Evolutionary conservation across 1,140 invertebrate genomes (phyloP).

Genomic region (Dreissena rostriformis): DNA sequence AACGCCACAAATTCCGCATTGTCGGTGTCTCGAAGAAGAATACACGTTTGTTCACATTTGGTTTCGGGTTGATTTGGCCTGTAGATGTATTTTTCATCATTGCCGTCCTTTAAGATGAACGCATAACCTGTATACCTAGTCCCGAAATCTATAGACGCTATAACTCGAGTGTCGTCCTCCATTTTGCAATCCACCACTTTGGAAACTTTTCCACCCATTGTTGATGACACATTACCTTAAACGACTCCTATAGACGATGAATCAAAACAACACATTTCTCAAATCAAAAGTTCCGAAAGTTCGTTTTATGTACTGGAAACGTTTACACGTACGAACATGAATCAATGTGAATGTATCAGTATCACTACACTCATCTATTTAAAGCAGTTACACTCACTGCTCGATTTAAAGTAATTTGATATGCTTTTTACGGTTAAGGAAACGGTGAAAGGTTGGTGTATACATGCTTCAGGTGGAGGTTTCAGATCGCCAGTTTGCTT

Average conservation of each 20-base stretch:
- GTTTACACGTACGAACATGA: not conserved
- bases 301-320: not conserved
- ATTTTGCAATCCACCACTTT: not conserved
- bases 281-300: not conserved
- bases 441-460: too few relatives aligned
- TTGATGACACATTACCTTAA: too few relatives aligned
- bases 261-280: not conserved
- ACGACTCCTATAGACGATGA: too few relatives aligned
- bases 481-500: too few relatives aligned
- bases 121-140: slow-evolving; percentile 48
- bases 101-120: slow-evolving; percentile 19
- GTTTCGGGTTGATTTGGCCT: not conserved
- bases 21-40: slow-evolving; percentile 14
- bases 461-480: too few relatives aligned
- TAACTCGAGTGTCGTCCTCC: not conserved
- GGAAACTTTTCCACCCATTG: not conserved
- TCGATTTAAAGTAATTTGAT: too few relatives aligned
- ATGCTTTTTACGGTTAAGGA: too few relatives aligned
- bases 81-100: not conserved
- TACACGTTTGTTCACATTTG: slow-evolving; percentile 13
- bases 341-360: not conserved
- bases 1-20: slow-evolving; percentile 14
- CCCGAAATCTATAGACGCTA: slow-evolving; percentile 54
- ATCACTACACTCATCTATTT: not conserved
- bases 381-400: too few relatives aligned